Base-by-base conservation (phyloP, 2,113 vertebrate species). In the Salvelinus fontinalis region DNA sequence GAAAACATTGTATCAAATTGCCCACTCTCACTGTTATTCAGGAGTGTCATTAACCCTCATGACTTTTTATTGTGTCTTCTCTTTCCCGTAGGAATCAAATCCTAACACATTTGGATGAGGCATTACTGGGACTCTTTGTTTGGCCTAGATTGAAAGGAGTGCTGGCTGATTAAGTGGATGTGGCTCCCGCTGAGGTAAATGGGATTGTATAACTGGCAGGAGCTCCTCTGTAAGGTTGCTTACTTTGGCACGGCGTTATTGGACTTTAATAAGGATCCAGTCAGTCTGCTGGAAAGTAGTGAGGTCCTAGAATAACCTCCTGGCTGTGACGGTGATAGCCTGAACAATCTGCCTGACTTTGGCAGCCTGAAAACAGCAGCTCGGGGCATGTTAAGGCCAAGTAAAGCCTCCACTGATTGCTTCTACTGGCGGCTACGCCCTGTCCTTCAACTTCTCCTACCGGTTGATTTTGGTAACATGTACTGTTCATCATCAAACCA, bases 1-100 rank as follows among this genome's bases (percentile, higher is more conserved):
- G 81, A 84, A 90, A 84, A 82, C 81, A 87, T 88, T 87, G 90
- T 89, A 84, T 93, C 74, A 92, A 95, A 93, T 90, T 80, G 85
- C 86, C 87, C 59, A 67, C 85, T 82, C 90, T 90, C 91, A 87
- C 89, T 87, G 90, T 93, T 95, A 95, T 95, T 95, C 94, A 93
- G 91, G 81, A 88, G 88, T 87, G 90, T 94, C 92, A 95, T 96
- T 95, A 95, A 91, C 91, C 93, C 89, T 82, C 87, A 83, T 93
- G 90, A 89, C 89, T 92, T 86, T 87, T 88, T 88, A 84, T 94
- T 86, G 87, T 93, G 90, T 89, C 88, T 87, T 86, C 90, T 92
- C 86, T 87, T 93, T 92, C 91, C 91, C 89, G 83, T 44, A 87
- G 90, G 92, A 94, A 91, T 90, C 84, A 85, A 94, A 92, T 91